Evolutionary conservation across 1,140 invertebrate species (phyloP), one percentile per base, ranked within the genome.

Genomic region (Calosoma granatense): DNA sequence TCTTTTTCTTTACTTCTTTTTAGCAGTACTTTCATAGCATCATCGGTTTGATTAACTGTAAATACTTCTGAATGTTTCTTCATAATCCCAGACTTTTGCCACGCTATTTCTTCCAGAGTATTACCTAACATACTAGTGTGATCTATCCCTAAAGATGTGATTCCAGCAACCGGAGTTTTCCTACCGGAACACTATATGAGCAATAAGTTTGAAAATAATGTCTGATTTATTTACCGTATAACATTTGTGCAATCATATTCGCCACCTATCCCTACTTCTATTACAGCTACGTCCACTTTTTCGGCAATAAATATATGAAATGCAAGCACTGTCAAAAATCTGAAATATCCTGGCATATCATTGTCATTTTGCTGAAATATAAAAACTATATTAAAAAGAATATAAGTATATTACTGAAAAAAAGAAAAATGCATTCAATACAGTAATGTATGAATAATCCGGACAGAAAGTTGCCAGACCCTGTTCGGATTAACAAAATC

Each of bases 251-350:
- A 88, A 70, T 99, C 97, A 63, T 86, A 85, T 69, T 90, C 82
- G 0, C 97, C 97, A 0, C 97, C 97, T 61, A 99, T 96, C 11
- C 97, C 97, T 47, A 98, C 96, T 78, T 99, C 97, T 4, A 99
- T 69, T 36, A 99, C 84, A 1, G 89, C 90, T 4, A 97, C 94
- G 70, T 99, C 93, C 3, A 95, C 84, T 60, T 92, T 82, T 68
- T 94, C 87, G 54, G 84, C 73, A 0, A 94, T 51, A 72, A 99
- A 98, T 2, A 97, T 74, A 65, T 95, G 82, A 63, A 96, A 90
- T 14, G 92, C 89, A 75, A 99, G 76, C 14, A 98, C 76, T 0
- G 95, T 98, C 0, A 98, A 72, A 70, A 98, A 98, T 56, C 86
- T 83, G 74, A 99, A 99, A 72, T 97, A 99, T 6, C 83, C 75